Evolutionary conservation across 2,797 vertebrate species (phyloP), one percentile per base, ranked within the genome.

Genomic region (Tenualosa thibaudeaui): DNA sequence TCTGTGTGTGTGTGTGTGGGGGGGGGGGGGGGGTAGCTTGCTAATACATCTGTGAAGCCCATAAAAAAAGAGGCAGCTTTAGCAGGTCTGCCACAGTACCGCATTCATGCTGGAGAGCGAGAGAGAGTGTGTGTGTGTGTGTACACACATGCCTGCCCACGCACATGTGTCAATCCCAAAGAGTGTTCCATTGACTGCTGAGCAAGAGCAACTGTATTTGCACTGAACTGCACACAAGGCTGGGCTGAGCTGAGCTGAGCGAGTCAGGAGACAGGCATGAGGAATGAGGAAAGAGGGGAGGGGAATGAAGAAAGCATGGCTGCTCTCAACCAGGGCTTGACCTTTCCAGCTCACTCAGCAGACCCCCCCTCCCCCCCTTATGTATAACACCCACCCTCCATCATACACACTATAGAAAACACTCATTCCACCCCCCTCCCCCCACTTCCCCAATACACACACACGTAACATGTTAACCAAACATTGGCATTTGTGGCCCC

Each of bases 261-360:
- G 8, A 51, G 50, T 51, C 37, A 75, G 71, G 37, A 71, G 62
- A 56, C 24, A 13, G 9, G 62, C 24, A 24, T 3, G 24, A 26
- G 68, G 31, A 6, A 51, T 51, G 50, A 1, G 65, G 13, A 15
- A 13, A 3, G 13, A 26, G 17, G 68, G 4, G 31, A 31, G 40
- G 71, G 40, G 40, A 78, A 24, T 17, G 71, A 94, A 95, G 95
- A 94, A 87, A 87, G 86, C 86, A 82, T 85, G 91, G 90, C 90
- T 89, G 49, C 90, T 93, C 92, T 93, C 93, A 93, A 95, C 94
- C 93, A 92, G 92, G 90, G 91, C 91, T 92, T 93, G 93, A 94
- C 93, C 94, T 95, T 94, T 93, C 56, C 89, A 91, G 92, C 93
- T 91, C 93, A 94, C 93, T 94, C 91, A 93, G 93, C 91, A 89